Evolutionary conservation across 2,797 vertebrate species (phyloP).

Genomic region (Salarias fasciatus): DNA sequence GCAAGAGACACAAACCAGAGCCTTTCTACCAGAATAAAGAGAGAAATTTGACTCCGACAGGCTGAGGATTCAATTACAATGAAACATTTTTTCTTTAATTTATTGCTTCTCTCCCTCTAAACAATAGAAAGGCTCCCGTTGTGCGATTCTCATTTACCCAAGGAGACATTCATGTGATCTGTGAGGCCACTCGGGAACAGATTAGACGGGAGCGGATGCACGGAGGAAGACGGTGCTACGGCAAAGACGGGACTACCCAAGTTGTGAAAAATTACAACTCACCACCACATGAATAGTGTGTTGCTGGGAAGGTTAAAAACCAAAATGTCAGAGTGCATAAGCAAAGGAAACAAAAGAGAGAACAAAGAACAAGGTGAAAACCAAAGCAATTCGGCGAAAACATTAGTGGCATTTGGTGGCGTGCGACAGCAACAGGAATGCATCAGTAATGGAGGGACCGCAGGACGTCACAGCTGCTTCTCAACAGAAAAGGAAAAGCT

Average conservation of each 20-base stretch:
- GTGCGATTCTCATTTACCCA: constrained; percentile 51
- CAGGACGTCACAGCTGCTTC: constrained; percentile 25
- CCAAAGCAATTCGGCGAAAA: constrained; percentile 71
- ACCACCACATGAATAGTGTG: constrained; percentile 99
- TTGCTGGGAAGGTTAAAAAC: constrained; percentile 91
- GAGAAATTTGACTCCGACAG: constrained; percentile 22
- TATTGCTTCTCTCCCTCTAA: constrained; percentile 33
- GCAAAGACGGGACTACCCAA: constrained; percentile 61
- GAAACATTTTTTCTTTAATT: constrained; percentile 32
- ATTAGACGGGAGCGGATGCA: constrained; percentile 41
- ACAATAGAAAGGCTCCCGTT: constrained; percentile 65
- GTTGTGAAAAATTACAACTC: constrained; percentile 87
- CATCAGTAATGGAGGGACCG: constrained; percentile 59
- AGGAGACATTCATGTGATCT: constrained; percentile 79
- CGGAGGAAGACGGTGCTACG: constrained; percentile 42
- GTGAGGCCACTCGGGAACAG: constrained; percentile 71
- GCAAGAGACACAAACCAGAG: constrained; percentile 40
- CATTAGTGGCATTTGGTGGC: constrained; percentile 67
- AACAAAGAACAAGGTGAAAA: constrained; percentile 86
- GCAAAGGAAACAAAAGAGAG: constrained; percentile 89
- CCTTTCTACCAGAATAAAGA: constrained; percentile 36
- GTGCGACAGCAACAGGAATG: constrained; percentile 72
- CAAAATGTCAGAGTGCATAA: constrained; percentile 93
- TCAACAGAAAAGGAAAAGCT: constrained; percentile 9
- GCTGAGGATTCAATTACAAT: constrained; percentile 17